Evolutionary conservation across 2,113 vertebrate species (phyloP).

Genomic region (Xyrauchen texanus): DNA sequence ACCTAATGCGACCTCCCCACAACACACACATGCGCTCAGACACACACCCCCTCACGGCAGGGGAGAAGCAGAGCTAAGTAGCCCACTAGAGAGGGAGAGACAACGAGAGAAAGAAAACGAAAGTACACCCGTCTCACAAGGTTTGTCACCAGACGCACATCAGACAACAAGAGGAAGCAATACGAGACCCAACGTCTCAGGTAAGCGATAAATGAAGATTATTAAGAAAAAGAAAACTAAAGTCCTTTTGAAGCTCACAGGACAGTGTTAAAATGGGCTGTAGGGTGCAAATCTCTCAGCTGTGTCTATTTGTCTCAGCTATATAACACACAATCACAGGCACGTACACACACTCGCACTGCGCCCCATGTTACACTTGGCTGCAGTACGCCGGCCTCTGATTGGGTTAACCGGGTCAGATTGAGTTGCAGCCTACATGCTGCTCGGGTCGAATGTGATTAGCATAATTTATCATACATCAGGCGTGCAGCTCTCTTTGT

Average conservation of each 20-base stretch:
- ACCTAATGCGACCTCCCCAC: conserved; percentile 54
- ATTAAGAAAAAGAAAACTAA: not conserved
- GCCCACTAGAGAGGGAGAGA: conserved; percentile 57
- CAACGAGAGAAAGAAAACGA: conserved; percentile 32
- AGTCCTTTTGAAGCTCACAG: too few relatives aligned
- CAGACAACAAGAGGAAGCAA: conserved; percentile 7
- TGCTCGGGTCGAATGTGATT: conserved; percentile 68
- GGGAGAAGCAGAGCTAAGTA: conserved; percentile 63
- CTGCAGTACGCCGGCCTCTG: conserved; percentile 9
- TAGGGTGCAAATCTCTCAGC: too few relatives aligned
- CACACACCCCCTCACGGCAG: conserved; percentile 59
- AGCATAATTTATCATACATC: conserved; percentile 69
- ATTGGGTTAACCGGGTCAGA: conserved; percentile 18
- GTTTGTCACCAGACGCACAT: conserved; percentile 24
- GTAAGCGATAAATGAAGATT: conserved; percentile 16
- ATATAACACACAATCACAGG: too few relatives aligned
- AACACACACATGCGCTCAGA: conserved; percentile 34
- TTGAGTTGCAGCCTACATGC: conserved; percentile 42
- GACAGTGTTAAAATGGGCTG: too few relatives aligned
- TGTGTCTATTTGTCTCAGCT: too few relatives aligned
- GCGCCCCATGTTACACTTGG: conserved; percentile 13
- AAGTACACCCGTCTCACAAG: conserved; percentile 11
- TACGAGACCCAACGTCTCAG: conserved; percentile 23
- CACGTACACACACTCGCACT: too few relatives aligned
- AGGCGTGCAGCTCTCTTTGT: conserved; percentile 67